Conservation (phyloP, 2,888 invertebrate genomes). For the Digitonthophagus gazella region DNA sequence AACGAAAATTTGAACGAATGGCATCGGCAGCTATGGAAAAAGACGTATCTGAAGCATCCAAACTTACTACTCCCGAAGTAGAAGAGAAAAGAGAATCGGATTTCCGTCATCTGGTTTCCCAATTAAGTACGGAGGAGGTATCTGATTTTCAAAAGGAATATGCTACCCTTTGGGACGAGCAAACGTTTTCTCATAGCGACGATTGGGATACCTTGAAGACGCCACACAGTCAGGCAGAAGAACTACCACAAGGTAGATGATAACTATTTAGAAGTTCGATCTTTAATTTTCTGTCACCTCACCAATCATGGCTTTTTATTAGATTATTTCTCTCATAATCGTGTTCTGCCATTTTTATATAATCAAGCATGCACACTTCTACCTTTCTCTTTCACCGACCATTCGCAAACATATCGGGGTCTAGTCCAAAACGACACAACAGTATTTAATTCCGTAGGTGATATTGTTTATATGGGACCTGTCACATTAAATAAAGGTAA, state of each 20-base stretch:
- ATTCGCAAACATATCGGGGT: conserved; percentile 47
- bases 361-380: conserved; percentile 21
- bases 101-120: conserved; percentile 53
- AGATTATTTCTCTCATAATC: conserved; percentile 9
- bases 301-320: conserved; percentile 23
- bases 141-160: conserved; percentile 54
- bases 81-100: conserved; percentile 49
- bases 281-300: conserved; percentile 22
- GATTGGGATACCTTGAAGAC: conserved; percentile 51
- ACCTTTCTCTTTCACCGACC: conserved; percentile 14
- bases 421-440: conserved; percentile 25
- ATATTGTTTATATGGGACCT: conserved; percentile 52
- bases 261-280: conserved; percentile 39
- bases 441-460: conserved; percentile 42
- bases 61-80: conserved; percentile 45
- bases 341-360: conserved; percentile 19
- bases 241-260: conserved; percentile 53
- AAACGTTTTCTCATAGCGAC: conserved; percentile 50
- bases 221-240: conserved; percentile 51
- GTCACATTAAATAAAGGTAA: conserved; percentile 52
- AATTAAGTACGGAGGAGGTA: conserved; percentile 55
- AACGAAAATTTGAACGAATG: conserved; percentile 55
- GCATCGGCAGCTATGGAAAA: conserved; percentile 52
- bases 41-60: conserved; percentile 41
- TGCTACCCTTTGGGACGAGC: conserved; percentile 53